Percentiles rank a stretch among this genome's conserved stretches.
Conservation (phyloP, 2,797 vertebrate genomes). For the Ibycter americanus region DNA sequence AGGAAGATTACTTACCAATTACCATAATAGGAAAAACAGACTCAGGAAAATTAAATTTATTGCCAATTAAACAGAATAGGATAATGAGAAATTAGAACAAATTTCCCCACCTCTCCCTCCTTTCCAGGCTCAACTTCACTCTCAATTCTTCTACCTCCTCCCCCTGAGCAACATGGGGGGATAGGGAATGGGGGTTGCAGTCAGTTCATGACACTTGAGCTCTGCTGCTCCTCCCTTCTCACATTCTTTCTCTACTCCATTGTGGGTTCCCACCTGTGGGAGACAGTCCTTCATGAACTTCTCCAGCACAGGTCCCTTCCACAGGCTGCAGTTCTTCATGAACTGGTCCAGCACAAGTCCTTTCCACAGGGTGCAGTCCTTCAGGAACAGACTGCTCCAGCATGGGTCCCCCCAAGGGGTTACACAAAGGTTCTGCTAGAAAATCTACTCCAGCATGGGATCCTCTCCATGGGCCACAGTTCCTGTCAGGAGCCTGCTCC, state of each 20-base stretch:
- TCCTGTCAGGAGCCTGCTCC: neutral
- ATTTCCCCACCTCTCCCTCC: neutral
- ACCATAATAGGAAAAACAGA: neutral
- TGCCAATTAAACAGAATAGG: neutral
- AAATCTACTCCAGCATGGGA: neutral
- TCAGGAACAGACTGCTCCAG: neutral
- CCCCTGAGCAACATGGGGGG: neutral
- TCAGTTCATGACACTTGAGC: neutral
- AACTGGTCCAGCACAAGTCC: too few relatives aligned
- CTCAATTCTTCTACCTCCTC: neutral
- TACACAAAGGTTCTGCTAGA: neutral
- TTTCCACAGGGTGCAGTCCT: neutral
- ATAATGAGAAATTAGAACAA: neutral
- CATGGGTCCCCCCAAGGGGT: neutral
- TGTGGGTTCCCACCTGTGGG: neutral
- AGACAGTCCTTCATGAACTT: too few relatives aligned
- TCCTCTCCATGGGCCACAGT: neutral
- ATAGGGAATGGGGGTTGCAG: neutral
- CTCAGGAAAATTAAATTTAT: neutral
- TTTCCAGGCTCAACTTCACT: neutral
- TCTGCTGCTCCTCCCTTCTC: neutral
- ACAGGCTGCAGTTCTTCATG: too few relatives aligned
- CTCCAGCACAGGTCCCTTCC: too few relatives aligned
- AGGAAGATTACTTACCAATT: neutral
- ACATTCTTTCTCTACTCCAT: neutral